Percentiles rank a stretch among this genome's conserved stretches.
Conservation (phyloP, 2,797 vertebrate species). For the Miichthys miiuy region DNA sequence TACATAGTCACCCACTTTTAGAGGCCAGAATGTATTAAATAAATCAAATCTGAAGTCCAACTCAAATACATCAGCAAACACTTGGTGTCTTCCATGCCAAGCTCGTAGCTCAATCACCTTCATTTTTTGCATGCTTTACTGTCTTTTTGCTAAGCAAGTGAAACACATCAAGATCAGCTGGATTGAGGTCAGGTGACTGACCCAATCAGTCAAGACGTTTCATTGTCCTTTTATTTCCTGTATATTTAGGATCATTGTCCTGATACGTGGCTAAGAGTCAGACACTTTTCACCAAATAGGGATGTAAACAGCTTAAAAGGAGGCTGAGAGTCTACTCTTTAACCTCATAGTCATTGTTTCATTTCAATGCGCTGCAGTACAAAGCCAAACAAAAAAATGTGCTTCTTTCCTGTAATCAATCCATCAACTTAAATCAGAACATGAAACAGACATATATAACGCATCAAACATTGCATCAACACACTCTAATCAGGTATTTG, state of each 20-base stretch:
- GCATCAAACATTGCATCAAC: background rate
- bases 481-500: background rate
- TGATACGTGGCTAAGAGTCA: background rate
- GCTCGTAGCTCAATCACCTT: background rate
- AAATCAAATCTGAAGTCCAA: constrained; percentile 5
- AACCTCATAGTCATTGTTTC: constrained; percentile 3
- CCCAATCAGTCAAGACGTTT: background rate
- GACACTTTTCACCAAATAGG: constrained; percentile 41
- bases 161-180: background rate
- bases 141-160: background rate
- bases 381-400: background rate
- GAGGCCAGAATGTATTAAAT: background rate
- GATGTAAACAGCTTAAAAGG: constrained; percentile 14
- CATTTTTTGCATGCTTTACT: background rate
- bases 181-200: constrained; percentile 20
- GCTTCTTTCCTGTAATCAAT: background rate
- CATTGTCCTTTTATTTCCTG: background rate
- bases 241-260: constrained; percentile 17
- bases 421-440: background rate
- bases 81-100: background rate
- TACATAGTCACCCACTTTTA: background rate
- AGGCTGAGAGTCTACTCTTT: constrained; percentile 9
- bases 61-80: background rate
- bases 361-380: background rate
- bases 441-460: background rate